Conservation (phyloP, 1,140 invertebrate genomes). For the Akabosia matsudoensis region DNA sequence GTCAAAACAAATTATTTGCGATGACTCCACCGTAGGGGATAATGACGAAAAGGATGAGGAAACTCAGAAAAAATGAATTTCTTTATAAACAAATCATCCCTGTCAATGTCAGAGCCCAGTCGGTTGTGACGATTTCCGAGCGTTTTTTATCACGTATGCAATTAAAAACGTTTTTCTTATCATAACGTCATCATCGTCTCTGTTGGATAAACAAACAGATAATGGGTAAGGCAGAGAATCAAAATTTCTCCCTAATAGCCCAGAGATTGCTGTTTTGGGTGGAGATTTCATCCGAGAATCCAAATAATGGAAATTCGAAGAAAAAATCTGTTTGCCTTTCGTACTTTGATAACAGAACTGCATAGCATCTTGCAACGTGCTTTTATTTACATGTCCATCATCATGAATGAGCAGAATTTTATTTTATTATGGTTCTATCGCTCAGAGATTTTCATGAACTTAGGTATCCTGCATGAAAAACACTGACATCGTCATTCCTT, state of each 20-base stretch:
- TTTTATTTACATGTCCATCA: neutral
- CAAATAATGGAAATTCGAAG: neutral
- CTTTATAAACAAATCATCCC: neutral
- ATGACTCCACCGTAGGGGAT: neutral
- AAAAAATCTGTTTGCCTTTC: neutral
- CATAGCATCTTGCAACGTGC: too few relatives aligned
- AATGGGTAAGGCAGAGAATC: neutral
- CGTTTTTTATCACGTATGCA: too few relatives aligned
- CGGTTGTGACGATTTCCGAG: too few relatives aligned
- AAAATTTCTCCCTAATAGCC: neutral
- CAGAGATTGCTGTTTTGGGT: neutral
- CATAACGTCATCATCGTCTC: neutral
- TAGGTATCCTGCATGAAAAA: too few relatives aligned
- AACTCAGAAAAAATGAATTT: neutral
- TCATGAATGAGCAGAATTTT: neutral
- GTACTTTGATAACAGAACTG: too few relatives aligned
- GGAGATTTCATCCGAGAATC: neutral
- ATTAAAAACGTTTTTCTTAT: neutral
- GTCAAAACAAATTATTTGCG: neutral
- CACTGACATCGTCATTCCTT: neutral
- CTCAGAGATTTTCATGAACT: too few relatives aligned
- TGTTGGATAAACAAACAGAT: neutral
- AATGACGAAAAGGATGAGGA: neutral
- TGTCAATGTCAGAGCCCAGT: too few relatives aligned
- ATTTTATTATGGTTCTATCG: neutral